Evolutionary conservation across 2,888 invertebrate genomes (phyloP).

Genomic region (Thelaira solivaga): DNA sequence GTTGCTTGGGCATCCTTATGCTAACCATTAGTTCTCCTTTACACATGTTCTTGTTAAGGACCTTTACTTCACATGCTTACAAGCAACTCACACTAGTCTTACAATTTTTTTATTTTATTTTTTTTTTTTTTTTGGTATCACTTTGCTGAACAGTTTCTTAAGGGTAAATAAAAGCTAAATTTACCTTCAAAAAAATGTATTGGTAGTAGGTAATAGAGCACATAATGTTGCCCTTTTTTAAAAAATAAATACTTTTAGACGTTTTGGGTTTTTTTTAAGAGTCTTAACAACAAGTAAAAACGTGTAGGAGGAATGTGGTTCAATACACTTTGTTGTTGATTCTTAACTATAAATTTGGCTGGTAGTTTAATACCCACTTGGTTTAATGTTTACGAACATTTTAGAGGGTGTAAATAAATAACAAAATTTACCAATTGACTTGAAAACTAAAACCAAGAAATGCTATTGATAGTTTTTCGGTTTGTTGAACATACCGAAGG

Average conservation of each 20-base stretch:
- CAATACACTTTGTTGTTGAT: constrained; percentile 31
- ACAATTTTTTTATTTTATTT: no score
- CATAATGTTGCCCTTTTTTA: constrained; percentile 28
- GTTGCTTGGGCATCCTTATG: constrained; percentile 10
- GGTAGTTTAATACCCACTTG: constrained; percentile 33
- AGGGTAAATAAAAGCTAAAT: neutral
- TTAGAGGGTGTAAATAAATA: constrained; percentile 29
- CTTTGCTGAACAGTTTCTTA: constrained; percentile 6
- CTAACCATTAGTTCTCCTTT: constrained; percentile 8
- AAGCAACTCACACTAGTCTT: no score
- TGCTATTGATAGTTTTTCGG: constrained; percentile 36
- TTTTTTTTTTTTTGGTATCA: neutral
- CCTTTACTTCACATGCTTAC: constrained; percentile 28
- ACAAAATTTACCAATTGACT: constrained; percentile 58
- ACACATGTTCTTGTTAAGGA: constrained; percentile 35
- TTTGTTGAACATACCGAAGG: neutral
- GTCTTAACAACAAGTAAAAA: no score
- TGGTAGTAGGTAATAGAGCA: no score
- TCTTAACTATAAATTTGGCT: constrained; percentile 37
- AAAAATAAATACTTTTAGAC: neutral
- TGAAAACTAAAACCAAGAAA: constrained; percentile 5
- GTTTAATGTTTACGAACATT: neutral
- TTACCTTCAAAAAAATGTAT: constrained; percentile 3
- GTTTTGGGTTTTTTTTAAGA: no score
- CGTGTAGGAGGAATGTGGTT: no score